Base-by-base conservation (phyloP, 2,888 invertebrate species). In the Caenorhabditis plicata region DNA sequence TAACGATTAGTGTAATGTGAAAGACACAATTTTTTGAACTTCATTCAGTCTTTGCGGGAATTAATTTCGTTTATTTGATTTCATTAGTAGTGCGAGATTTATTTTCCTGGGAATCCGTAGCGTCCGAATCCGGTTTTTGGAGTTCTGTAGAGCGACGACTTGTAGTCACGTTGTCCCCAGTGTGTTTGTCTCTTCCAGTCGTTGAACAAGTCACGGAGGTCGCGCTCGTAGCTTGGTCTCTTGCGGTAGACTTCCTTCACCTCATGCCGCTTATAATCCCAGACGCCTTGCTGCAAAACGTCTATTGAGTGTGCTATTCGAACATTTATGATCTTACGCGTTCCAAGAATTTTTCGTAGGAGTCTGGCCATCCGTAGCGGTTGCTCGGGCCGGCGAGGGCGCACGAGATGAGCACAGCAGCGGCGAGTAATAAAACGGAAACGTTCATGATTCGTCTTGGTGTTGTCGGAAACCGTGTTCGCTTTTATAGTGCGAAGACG, bases 341-440 rank as follows among this genome's bases (percentile, higher is more conserved):
- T 41, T 61, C 61, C 17, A 61, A 39, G 48, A 47, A 61, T 54
- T 47, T 38, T 33, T 61, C 61, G 9, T 61, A 61, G n/a, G 61
- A 61, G 19, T 45, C 47, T 43, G 61, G 54, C 43, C 42, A 61
- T 47, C 61, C 61, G 32, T 61, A 61, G 8, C 51, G 46, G 47
- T 60, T 60, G 8, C n/a, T n/a, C n/a, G n/a, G n/a, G n/a, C 27
- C 48, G 15, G 53, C 60, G 8, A 38, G 11, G 29, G 47, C 31
- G 15, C 53, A 36, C 22, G 60, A 45, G 32, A 50, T 32, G 17
- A 60, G 49, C 22, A 54, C 38, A 26, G 53, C 61, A 20, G 55
- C 29, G 35, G 61, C 61, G 35, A 61, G 36, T 20, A 61, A 27
- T 42, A 61, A 25, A 41, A 19, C 35, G 29, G 47, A 50, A 20